Conservation (phyloP, 2,113 vertebrate genomes). For the Oncorhynchus masou region DNA sequence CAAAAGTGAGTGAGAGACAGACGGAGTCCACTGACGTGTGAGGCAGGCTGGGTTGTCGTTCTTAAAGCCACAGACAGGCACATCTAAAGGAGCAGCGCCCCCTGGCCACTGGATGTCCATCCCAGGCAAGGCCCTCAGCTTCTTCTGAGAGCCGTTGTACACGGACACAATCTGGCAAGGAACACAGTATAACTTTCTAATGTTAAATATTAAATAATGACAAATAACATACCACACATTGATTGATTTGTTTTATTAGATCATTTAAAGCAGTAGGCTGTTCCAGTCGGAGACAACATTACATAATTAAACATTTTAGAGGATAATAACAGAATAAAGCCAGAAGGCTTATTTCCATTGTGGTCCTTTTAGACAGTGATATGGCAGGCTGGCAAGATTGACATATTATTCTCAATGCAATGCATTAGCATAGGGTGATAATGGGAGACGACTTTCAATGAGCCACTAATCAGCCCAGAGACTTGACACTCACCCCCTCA, state of each 20-base stretch:
- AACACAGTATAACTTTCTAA: background rate
- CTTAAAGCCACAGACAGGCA: constrained; percentile 86
- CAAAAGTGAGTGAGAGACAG: background rate
- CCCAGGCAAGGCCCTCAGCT: constrained; percentile 72
- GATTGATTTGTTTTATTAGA: background rate
- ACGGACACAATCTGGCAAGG: constrained; percentile 77
- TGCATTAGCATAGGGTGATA: background rate
- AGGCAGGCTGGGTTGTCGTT: constrained; percentile 76
- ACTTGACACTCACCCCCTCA: background rate
- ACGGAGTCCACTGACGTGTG: constrained; percentile 64
- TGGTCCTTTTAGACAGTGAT: too few species aligned
- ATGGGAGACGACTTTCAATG: background rate
- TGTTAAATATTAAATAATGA: too few species aligned
- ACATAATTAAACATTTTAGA: background rate
- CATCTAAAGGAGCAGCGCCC: constrained; percentile 75
- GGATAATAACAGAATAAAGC: background rate
- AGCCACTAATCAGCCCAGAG: background rate
- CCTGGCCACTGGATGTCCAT: constrained; percentile 80
- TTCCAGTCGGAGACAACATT: background rate
- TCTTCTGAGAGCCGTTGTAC: constrained; percentile 82
- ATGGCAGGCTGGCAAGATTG: too few species aligned
- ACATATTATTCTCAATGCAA: background rate
- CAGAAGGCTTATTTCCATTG: too few species aligned
- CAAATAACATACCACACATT: background rate
- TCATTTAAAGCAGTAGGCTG: background rate